A percentile compares a stretch with the other conserved stretches of the same genome.
Evolutionary conservation across 2,113 vertebrate species (phyloP).

Genomic region (Stercorarius parasiticus): DNA sequence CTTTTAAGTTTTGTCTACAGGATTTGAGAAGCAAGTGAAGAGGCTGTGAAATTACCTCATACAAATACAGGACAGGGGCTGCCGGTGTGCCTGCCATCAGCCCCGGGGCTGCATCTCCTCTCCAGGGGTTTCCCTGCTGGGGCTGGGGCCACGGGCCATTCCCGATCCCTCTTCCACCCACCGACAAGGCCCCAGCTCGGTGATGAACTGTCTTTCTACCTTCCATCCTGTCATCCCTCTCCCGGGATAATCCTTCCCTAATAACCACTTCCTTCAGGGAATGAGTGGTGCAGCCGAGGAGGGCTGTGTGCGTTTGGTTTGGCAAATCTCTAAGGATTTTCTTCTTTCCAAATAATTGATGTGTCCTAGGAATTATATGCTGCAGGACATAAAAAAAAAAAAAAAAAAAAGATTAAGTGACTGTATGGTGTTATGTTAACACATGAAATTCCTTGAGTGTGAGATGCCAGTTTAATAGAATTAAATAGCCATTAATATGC

Average conservation of each 20-base stretch:
- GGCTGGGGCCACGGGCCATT: accelerated
- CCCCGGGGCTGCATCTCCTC: neutral
- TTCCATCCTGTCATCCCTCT: neutral
- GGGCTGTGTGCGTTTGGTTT: neutral
- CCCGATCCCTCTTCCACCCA: neutral
- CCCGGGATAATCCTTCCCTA: too few species aligned
- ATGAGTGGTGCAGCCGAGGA: accelerated
- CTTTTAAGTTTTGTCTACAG: neutral
- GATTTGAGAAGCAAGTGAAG: neutral
- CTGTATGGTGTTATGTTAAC: neutral
- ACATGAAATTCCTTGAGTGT: neutral
- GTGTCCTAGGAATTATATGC: neutral
- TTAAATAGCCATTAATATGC: neutral
- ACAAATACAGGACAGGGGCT: too few species aligned
- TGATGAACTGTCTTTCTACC: neutral
- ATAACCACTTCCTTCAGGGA: too few species aligned
- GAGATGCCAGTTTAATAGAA: neutral
- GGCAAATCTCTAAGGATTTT: neutral
- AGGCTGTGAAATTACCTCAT: neutral
- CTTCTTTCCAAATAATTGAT: neutral
- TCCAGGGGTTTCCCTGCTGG: too few species aligned
- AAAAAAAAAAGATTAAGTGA: neutral
- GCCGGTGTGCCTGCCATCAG: neutral
- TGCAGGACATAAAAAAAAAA: neutral
- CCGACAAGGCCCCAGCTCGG: too few species aligned